These are phyloP conservation scores for Allacma fusca DNA, from an alignment of 2,888 invertebrate genomes.

Conservation along the genomic window DNA sequence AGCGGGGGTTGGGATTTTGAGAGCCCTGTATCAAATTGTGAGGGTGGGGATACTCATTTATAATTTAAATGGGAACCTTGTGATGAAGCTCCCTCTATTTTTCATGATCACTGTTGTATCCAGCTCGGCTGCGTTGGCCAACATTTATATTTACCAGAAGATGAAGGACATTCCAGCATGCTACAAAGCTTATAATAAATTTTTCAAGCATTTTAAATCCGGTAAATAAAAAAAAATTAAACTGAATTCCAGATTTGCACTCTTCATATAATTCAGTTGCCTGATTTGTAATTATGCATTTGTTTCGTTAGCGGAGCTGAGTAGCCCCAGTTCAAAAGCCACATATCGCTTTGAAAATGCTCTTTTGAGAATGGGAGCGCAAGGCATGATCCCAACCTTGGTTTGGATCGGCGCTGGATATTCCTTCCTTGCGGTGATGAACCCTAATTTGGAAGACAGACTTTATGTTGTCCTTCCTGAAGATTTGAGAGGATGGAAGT, in stretches of 20 bases:
- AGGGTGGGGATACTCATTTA: neutral
- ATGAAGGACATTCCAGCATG: neutral
- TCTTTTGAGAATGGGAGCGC: neutral
- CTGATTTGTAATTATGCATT: too few relatives aligned
- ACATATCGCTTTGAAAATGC: neutral
- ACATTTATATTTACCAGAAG: neutral
- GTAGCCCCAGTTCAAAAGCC: neutral
- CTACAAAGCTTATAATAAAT: neutral
- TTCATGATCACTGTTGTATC: neutral
- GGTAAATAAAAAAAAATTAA: neutral
- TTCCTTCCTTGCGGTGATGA: neutral
- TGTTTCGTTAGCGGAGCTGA: too few relatives aligned
- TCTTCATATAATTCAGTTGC: too few relatives aligned
- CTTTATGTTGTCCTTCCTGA: neutral
- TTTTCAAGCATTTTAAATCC: neutral
- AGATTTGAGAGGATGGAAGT: too few relatives aligned
- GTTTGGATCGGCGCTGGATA: neutral
- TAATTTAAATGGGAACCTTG: neutral
- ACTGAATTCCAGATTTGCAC: too few relatives aligned
- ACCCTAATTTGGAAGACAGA: neutral
- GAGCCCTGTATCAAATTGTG: neutral
- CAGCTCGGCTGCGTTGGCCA: neutral
- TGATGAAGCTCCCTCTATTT: neutral
- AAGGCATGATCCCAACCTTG: neutral
- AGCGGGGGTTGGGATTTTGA: neutral